Conservation (phyloP, 2,113 vertebrate genomes). For the Xyliphius kryptos region DNA sequence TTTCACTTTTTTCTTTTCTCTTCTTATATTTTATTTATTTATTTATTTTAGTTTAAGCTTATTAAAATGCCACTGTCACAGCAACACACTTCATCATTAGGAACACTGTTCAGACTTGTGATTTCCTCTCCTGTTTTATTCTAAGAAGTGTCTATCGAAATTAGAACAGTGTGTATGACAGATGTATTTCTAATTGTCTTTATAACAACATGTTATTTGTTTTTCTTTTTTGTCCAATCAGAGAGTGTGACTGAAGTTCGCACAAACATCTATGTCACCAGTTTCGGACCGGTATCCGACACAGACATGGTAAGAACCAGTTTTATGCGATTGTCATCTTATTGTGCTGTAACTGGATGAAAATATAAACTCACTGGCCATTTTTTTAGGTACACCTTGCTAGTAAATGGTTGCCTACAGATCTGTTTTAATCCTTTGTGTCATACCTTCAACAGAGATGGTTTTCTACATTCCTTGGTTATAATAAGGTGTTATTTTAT, state of each 20-base stretch:
- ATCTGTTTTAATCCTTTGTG: no score
- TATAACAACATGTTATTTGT: neutral
- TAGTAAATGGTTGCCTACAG: no score
- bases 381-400: no score
- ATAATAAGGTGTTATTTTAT: no score
- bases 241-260: constrained; percentile 94
- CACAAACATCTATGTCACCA: no score
- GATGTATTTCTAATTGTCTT: constrained; percentile 4
- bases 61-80: constrained; percentile 25
- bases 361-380: no score
- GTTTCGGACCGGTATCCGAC: constrained; percentile 91
- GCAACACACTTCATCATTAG: constrained; percentile 18
- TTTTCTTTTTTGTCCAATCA: constrained; percentile 48
- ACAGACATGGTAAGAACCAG: constrained; percentile 87
- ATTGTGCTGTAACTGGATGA: no score
- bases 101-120: constrained; percentile 8
- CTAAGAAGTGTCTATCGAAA: neutral
- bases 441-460: no score
- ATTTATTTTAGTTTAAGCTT: neutral
- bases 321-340: no score
- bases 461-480: no score
- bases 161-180: neutral
- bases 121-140: neutral
- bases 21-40: no score
- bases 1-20: neutral